Conservation (phyloP, 2,888 invertebrate genomes). For the Melinaea marsaeus region DNA sequence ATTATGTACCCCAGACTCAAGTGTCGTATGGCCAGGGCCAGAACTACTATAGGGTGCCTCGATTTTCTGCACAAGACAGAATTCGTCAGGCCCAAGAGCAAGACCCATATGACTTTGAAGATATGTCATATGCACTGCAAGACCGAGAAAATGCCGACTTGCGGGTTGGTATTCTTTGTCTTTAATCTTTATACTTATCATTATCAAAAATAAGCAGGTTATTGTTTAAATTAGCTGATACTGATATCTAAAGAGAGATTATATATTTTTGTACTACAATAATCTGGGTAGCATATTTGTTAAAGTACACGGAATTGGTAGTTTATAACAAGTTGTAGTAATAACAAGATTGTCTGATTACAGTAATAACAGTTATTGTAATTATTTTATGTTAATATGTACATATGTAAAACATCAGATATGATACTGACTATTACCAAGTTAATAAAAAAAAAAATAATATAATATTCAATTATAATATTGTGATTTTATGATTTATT, state of each 20-base stretch:
- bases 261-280: background rate
- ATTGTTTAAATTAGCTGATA: background rate
- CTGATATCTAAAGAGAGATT: background rate
- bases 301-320: no score
- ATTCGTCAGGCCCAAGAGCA: slow-evolving; percentile 70
- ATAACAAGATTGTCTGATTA: no score
- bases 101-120: slow-evolving; percentile 62
- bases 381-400: no score
- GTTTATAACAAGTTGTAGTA: no score
- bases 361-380: no score
- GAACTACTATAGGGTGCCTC: slow-evolving; percentile 58
- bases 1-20: slow-evolving; percentile 61
- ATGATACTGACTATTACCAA: no score
- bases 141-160: slow-evolving; percentile 66
- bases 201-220: background rate
- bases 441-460: no score
- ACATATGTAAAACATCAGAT: no score
- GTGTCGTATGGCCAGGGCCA: slow-evolving; percentile 47
- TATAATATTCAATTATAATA: no score
- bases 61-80: slow-evolving; percentile 69
- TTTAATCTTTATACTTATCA: slow-evolving; percentile 3
- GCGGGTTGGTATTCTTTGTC: slow-evolving; percentile 43
- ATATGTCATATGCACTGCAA: slow-evolving; percentile 66
- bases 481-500: no score
- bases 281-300: no score